Evolutionary conservation across 2,797 vertebrate genomes (phyloP).

Genomic region (Pampus argenteus): DNA sequence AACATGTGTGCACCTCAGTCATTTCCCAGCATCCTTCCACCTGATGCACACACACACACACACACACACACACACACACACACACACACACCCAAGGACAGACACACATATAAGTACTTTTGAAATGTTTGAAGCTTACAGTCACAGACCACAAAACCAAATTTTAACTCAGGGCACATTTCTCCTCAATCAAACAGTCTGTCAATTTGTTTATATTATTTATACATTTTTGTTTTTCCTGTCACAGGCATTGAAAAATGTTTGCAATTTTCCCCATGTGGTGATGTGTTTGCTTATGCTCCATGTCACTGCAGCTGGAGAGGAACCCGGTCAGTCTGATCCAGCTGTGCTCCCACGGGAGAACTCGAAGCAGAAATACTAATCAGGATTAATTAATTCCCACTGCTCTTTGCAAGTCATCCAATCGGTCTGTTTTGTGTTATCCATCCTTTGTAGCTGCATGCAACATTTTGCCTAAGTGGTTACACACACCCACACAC

Average conservation of each 20-base stretch:
- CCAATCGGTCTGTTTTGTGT: constrained; percentile 65
- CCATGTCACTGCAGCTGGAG: constrained; percentile 56
- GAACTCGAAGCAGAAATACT: constrained; percentile 52
- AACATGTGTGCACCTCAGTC: constrained; percentile 54
- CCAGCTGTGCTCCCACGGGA: constrained; percentile 47
- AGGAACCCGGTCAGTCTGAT: constrained; percentile 40
- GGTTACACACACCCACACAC: constrained; percentile 27
- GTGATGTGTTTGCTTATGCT: constrained; percentile 67
- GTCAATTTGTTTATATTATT: constrained; percentile 57
- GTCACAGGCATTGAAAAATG: constrained; percentile 54
- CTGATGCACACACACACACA: constrained; percentile 44
- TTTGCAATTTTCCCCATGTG: constrained; percentile 56
- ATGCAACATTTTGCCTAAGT: constrained; percentile 44
- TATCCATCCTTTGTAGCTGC: constrained; percentile 45
- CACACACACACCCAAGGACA: constrained; percentile 14
- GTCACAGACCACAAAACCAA: constrained; percentile 55
- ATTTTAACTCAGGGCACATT: constrained; percentile 48
- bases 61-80: constrained; percentile 28
- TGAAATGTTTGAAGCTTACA: constrained; percentile 33
- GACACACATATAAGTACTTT: constrained; percentile 7
- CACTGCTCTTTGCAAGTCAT: constrained; percentile 48
- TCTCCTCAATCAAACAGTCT: constrained; percentile 31
- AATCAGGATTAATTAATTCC: constrained; percentile 74
- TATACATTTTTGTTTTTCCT: constrained; percentile 49
- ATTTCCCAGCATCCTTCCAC: constrained; percentile 59